These are phyloP conservation scores for Meloidogyne exigua DNA, from an alignment of 1,140 invertebrate species.

Conservation along the genomic window DNA sequence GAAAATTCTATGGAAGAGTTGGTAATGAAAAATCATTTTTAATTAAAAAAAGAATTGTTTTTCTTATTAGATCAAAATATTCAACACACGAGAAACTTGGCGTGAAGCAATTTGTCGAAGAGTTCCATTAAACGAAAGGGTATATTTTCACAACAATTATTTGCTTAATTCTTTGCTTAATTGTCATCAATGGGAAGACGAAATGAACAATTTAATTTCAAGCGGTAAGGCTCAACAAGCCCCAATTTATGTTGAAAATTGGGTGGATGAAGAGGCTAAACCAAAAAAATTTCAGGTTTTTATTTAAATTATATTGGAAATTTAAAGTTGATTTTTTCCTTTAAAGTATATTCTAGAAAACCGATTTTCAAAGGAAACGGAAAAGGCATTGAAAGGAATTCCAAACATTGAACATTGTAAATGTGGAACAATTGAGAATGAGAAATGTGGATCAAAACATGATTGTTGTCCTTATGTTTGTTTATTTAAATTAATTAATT, in stretches of 20 bases:
- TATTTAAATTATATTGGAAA: no score
- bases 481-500: conserved; percentile 9
- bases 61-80: conserved; percentile 30
- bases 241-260: conserved; percentile 48
- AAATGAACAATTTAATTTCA: conserved; percentile 30
- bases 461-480: conserved; percentile 2
- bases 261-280: conserved; percentile 40
- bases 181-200: conserved; percentile 42
- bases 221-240: conserved; percentile 26
- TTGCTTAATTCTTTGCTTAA: background rate
- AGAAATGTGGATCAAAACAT: background rate
- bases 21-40: conserved; percentile 24
- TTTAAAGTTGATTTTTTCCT: no score
- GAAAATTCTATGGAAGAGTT: conserved; percentile 11
- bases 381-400: background rate
- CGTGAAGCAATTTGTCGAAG: conserved; percentile 19
- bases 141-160: background rate
- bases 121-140: background rate
- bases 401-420: conserved; percentile 20
- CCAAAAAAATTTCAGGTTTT: conserved; percentile 42
- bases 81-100: conserved; percentile 19
- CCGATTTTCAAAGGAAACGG: background rate
- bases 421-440: background rate
- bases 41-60: no score
- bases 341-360: conserved; percentile 17